Evolutionary conservation across 2,113 vertebrate genomes (phyloP).

Genomic region (Barnardius zonarius): DNA sequence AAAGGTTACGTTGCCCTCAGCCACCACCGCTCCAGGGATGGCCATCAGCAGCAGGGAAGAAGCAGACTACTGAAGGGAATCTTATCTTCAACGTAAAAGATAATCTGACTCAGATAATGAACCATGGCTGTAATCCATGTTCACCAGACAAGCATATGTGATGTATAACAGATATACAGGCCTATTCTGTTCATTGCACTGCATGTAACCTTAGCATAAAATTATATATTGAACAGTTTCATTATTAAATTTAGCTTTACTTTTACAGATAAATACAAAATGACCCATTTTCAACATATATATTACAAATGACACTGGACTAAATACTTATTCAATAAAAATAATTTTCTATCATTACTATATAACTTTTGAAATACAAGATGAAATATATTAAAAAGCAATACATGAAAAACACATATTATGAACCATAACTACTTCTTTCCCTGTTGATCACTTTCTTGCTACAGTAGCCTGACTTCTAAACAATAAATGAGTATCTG

Average conservation of each 20-base stretch:
- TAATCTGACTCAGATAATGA: background rate
- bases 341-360: background rate
- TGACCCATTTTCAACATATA: background rate
- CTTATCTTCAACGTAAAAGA: background rate
- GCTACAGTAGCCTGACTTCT: background rate
- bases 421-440: background rate
- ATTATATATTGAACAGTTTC: background rate
- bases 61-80: background rate
- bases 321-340: background rate
- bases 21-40: background rate
- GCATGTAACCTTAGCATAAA: background rate
- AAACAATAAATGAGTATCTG: background rate
- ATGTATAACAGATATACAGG: rapidly evolving
- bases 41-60: background rate
- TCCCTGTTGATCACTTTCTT: background rate
- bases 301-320: background rate
- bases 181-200: background rate
- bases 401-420: background rate
- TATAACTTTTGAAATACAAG: background rate
- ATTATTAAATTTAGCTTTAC: background rate
- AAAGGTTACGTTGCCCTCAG: background rate
- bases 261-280: background rate
- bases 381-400: background rate
- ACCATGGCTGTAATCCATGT: background rate
- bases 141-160: background rate